Base-by-base conservation (phyloP, 2,797 vertebrate species). In the Pangasius sanitwongsei region DNA sequence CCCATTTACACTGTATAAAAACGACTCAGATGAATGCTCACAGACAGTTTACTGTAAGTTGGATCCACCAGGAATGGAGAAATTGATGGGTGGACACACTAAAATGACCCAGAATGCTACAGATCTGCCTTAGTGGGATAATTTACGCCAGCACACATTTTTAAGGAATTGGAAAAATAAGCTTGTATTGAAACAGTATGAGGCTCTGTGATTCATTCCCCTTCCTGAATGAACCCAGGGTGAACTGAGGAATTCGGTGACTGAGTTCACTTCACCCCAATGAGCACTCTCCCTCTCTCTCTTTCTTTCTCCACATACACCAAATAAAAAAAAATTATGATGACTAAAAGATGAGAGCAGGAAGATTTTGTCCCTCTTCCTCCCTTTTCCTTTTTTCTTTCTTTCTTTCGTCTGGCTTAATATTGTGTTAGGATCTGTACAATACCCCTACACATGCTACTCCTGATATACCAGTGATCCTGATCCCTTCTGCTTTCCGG, bases 101-200 rank as follows among this genome's bases (percentile, higher is more conserved):
- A 55, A 85, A 75, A 80, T 67, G 74, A 23, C 65, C 59, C 61
- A 41, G 70, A 90, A 87, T 78, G 80, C 77, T 86, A 85, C 72
- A 90, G 86, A 87, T 70, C 88, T 89, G 88, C 87, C 15, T 83
- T 48, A 85, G 74, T 87, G 41, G 85, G 84, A 67, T 89, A 81
- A 89, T 89, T 89, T 78, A 87, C 63, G 85, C 81, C 89, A 89
- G 81, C 82, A 57, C 75, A 90, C 80, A 90, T 75, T 55, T 37
- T 70, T 57, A 44, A 53, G 34, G 41, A 53, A 23, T 67, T 50
- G 53, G 28, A 72, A 72, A 55, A 72, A 72, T 57, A 75, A 37
- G 53, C 23, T 37, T 86, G 85, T 86, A 59, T 85, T 82, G 53
- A 72, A 72, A 85, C 53, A 59, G 48, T 55, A 25, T 53, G 50